A percentile compares a stretch with the other conserved stretches of the same genome.
These are phyloP conservation scores for Paramisgurnus dabryanus DNA, from an alignment of 2,113 vertebrate genomes.

Conservation along the genomic window DNA sequence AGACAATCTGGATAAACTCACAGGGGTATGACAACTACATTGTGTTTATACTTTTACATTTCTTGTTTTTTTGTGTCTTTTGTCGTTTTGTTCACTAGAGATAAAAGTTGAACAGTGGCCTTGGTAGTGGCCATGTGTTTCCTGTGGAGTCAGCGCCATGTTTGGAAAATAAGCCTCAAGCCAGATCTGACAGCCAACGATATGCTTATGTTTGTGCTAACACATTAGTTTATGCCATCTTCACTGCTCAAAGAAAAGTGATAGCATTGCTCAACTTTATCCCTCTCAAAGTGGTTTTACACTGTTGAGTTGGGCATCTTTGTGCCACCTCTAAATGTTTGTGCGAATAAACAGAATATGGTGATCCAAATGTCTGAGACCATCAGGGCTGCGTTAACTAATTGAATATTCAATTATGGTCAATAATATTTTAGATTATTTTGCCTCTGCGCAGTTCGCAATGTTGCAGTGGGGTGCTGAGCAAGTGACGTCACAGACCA, in stretches of 20 bases:
- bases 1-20: conserved; percentile 90
- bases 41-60: not conserved
- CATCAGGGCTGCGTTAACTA: no score
- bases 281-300: no score
- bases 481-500: no score
- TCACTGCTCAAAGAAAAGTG: not conserved
- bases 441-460: no score
- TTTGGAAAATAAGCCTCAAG: conserved; percentile 9
- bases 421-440: no score
- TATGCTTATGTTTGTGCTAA: conserved; percentile 22
- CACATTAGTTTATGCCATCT: conserved; percentile 23
- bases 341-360: no score
- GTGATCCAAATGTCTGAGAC: no score
- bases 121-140: conserved; percentile 14
- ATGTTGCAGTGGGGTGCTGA: no score
- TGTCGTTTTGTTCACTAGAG: conserved; percentile 33
- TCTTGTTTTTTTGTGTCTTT: conserved; percentile 38
- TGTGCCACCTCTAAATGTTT: not conserved
- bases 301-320: not conserved
- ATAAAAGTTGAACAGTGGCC: conserved; percentile 1
- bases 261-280: not conserved
- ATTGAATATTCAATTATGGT: no score
- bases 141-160: conserved; percentile 4
- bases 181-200: conserved; percentile 24
- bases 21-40: conserved; percentile 76